These are phyloP conservation scores for Macropus fuliginosus DNA, from an alignment of 2,797 vertebrate genomes.

Conservation along the genomic window DNA sequence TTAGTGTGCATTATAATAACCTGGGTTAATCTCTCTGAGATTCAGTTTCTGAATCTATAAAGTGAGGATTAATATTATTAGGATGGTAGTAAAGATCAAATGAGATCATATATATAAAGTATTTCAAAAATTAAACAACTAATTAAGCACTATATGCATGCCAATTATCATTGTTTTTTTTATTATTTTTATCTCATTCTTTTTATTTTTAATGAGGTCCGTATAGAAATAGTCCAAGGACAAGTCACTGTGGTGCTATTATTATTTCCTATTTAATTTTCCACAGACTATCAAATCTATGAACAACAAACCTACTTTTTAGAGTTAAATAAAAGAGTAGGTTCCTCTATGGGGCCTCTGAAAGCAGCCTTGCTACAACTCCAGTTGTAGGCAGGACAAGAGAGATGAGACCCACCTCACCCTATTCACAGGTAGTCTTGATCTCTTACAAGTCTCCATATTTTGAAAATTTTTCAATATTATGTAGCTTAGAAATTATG, in stretches of 20 bases:
- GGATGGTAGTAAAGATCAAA: not conserved
- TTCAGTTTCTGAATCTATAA: not conserved
- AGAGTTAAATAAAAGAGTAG: not conserved
- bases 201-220: not conserved
- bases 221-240: not conserved
- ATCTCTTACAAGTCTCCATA: not conserved
- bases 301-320: not conserved
- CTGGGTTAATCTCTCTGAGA: not conserved
- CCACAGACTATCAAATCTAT: not conserved
- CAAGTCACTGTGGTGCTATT: not conserved
- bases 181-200: not conserved
- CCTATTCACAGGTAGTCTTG: not conserved
- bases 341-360: not conserved
- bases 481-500: not conserved
- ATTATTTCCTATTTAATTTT: not conserved
- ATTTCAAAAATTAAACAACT: not conserved
- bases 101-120: not conserved
- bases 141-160: not conserved
- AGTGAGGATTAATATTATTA: not conserved
- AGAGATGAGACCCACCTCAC: not conserved
- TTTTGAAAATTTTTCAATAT: not conserved
- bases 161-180: not conserved
- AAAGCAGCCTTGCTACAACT: not conserved
- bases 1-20: not conserved
- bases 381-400: not conserved